Evolutionary conservation across 2,888 invertebrate genomes (phyloP).

Genomic region (Apotomis turbidana): DNA sequence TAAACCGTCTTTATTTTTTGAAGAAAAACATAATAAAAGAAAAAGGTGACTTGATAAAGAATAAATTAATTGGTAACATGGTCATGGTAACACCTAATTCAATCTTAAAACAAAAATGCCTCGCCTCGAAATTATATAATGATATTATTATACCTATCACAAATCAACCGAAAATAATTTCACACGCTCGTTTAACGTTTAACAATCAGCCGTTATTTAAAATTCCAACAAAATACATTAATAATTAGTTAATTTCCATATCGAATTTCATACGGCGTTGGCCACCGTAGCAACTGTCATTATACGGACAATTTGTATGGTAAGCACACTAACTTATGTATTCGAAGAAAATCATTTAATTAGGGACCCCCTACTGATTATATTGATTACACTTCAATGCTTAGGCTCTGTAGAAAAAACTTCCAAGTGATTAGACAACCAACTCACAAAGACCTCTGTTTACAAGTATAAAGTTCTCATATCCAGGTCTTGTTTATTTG

Average conservation of each 20-base stretch:
- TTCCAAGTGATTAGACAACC: conserved; percentile 8
- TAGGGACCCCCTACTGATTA: conserved; percentile 62
- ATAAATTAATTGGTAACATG: too few relatives aligned
- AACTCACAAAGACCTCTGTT: conserved; percentile 3
- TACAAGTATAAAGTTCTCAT: too few relatives aligned
- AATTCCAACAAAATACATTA: conserved; percentile 53
- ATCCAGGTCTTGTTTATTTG: conserved; percentile 42
- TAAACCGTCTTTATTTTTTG: too few relatives aligned
- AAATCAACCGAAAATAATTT: conserved; percentile 35
- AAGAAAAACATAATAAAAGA: too few relatives aligned
- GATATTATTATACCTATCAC: conserved; percentile 9
- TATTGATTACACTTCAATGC: conserved; percentile 59
- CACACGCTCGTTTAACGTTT: conserved; percentile 35
- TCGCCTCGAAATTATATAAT: not conserved
- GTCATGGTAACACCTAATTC: not conserved
- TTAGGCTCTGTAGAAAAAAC: conserved; percentile 33
- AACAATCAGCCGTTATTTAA: conserved; percentile 46
- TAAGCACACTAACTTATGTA: conserved; percentile 49
- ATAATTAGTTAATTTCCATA: conserved; percentile 59
- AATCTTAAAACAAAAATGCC: conserved; percentile 2
- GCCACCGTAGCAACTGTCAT: conserved; percentile 61
- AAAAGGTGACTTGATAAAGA: too few relatives aligned
- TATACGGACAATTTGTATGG: conserved; percentile 67
- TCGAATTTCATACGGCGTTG: conserved; percentile 60
- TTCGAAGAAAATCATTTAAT: conserved; percentile 67